These are phyloP conservation scores for Chymomyza costata DNA, from an alignment of 1,140 invertebrate species.

Conservation along the genomic window DNA sequence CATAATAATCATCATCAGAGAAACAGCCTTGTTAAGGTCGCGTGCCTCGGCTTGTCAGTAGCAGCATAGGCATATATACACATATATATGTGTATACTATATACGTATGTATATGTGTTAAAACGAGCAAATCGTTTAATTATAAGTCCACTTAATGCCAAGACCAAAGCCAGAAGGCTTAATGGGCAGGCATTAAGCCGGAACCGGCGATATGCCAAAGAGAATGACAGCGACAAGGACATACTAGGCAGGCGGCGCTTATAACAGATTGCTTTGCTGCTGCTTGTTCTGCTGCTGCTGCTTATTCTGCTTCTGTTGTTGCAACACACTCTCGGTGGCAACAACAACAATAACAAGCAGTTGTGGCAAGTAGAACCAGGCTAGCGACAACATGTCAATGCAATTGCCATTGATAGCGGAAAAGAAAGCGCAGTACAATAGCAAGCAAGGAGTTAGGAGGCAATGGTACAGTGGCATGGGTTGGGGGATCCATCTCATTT, in stretches of 20 bases:
- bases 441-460: not conserved
- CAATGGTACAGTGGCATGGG: too few species aligned
- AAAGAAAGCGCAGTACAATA: too few species aligned
- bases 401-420: slow-evolving; percentile 50
- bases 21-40: too few species aligned
- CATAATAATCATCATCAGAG: too few species aligned
- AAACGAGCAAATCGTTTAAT: slow-evolving; percentile 69
- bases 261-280: slow-evolving; percentile 43
- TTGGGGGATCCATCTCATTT: too few species aligned
- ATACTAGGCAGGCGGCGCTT: slow-evolving; percentile 17
- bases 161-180: slow-evolving; percentile 52
- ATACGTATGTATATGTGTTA: slow-evolving; percentile 14
- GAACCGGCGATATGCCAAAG: not conserved
- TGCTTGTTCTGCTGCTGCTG: slow-evolving; percentile 8
- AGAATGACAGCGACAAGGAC: slow-evolving; percentile 7
- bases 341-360: slow-evolving; percentile 32
- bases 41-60: too few species aligned
- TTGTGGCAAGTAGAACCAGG: slow-evolving; percentile 25
- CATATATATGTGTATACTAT: too few species aligned
- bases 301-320: slow-evolving; percentile 10
- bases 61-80: too few species aligned
- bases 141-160: slow-evolving; percentile 68
- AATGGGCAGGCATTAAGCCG: slow-evolving; percentile 18
- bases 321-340: too few species aligned
- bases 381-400: slow-evolving; percentile 71